Evolutionary conservation across 2,888 invertebrate species (phyloP), one percentile per base, ranked within the genome.

Genomic region (Schrankia costaestrigalis): DNA sequence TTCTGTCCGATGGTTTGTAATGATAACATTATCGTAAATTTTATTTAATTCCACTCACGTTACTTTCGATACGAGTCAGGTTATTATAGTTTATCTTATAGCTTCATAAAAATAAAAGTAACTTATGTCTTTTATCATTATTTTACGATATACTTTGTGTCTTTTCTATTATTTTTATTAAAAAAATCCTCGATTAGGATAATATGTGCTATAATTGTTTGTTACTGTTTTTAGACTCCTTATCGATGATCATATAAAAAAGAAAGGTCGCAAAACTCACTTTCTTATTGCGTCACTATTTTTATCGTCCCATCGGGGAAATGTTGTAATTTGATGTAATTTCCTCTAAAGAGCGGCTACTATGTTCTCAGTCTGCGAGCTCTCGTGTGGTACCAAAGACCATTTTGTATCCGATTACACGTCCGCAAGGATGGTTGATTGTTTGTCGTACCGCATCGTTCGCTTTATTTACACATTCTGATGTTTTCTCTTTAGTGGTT

Each of bases 391-490:
- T 61, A 60, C 63, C 62, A 59, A 66, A 62, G 64, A 69, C 61
- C 67, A 68, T 77, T 79, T 75, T 69, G 77, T 77, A 79, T 80
- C 79, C 71, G 75, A 80, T 80, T 82, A 78, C 80, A 71, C 56
- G 68, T 72, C 65, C 59, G 49, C 64, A 68, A 66, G 66, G 51
- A 63, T 66, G 62, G 67, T 65, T 69, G 75, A 71, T 76, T 80
- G 76, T 82, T 82, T 80, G 76, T 70, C 58, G 69, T 64, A 49
- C 63, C 59, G 53, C 59, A 45, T 46, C 58, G 56, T 50, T 59
- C 56, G 47, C 55, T 71, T 65, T 81, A 77, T 78, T 78, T 80
- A 70, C 77, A 61, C 65, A n/a, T n/a, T 69, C 46, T 56, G 45
- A 67, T 75, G 67, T 76, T 72, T 67, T 71, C 63, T 66, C 66